These are phyloP conservation scores for Fulica atra DNA, from an alignment of 2,113 vertebrate genomes.

Conservation along the genomic window DNA sequence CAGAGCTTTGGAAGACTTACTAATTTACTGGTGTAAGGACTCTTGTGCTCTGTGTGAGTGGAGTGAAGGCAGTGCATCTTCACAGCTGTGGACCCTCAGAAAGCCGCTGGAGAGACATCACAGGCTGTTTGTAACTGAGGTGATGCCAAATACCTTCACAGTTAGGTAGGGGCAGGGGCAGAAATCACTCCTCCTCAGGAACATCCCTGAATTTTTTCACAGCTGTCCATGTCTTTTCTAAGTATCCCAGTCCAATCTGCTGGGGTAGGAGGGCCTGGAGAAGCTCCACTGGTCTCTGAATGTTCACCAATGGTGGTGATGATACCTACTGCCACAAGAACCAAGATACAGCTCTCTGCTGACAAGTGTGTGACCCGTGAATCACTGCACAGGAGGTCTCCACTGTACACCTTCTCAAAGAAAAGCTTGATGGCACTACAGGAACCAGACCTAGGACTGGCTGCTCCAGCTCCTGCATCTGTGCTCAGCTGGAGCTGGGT, in stretches of 20 bases:
- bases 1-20: background rate
- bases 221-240: background rate
- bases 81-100: background rate
- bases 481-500: background rate
- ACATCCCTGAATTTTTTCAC: background rate
- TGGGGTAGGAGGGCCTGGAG: background rate
- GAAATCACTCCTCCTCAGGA: background rate
- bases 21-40: background rate
- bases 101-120: background rate
- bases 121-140: background rate
- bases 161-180: background rate
- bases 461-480: background rate
- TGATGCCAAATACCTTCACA: background rate
- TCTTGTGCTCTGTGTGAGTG: background rate
- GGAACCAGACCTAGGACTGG: background rate
- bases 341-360: background rate
- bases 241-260: background rate
- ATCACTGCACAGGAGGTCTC: background rate
- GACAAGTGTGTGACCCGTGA: background rate
- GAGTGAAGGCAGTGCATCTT: background rate
- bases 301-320: background rate
- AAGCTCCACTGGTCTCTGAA: background rate
- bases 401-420: background rate
- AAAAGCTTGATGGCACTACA: background rate
- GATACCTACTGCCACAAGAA: background rate